Evolutionary conservation across 2,113 vertebrate genomes (phyloP).

Genomic region (Tychaedon coryphoeus): DNA sequence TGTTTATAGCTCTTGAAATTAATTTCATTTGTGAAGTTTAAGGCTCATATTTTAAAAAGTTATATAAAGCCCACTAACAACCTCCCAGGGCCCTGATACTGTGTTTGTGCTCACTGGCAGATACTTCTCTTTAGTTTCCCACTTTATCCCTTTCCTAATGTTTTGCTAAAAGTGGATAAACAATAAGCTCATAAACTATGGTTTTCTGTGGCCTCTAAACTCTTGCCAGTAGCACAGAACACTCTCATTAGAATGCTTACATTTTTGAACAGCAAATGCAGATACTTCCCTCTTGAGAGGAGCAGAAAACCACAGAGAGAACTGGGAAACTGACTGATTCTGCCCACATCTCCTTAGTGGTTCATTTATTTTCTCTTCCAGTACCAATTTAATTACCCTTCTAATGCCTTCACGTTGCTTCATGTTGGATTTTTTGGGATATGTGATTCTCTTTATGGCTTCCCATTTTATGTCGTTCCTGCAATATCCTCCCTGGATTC

Average conservation of each 20-base stretch:
- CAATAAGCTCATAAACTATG: neutral
- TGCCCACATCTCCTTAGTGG: neutral
- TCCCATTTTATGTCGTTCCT: neutral
- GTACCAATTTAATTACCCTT: neutral
- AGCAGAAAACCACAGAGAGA: neutral
- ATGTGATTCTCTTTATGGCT: fast-evolving
- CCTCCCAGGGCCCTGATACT: neutral
- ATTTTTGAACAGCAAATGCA: neutral
- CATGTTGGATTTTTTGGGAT: neutral
- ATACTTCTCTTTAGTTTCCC: neutral
- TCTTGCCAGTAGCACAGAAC: neutral
- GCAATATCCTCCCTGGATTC: neutral
- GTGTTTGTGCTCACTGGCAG: neutral
- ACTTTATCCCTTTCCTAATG: neutral
- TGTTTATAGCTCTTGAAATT: neutral
- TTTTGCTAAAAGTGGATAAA: neutral
- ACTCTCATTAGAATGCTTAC: fast-evolving
- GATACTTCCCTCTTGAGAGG: neutral
- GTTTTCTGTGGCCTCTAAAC: neutral
- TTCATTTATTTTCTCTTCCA: neutral
- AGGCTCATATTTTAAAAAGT: neutral
- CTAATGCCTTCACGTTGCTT: neutral
- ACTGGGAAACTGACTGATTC: neutral
- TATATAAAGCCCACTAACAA: neutral
- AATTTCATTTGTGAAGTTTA: neutral